Evolutionary conservation across 2,113 vertebrate genomes (phyloP).

Genomic region (Triplophysa tibetana): DNA sequence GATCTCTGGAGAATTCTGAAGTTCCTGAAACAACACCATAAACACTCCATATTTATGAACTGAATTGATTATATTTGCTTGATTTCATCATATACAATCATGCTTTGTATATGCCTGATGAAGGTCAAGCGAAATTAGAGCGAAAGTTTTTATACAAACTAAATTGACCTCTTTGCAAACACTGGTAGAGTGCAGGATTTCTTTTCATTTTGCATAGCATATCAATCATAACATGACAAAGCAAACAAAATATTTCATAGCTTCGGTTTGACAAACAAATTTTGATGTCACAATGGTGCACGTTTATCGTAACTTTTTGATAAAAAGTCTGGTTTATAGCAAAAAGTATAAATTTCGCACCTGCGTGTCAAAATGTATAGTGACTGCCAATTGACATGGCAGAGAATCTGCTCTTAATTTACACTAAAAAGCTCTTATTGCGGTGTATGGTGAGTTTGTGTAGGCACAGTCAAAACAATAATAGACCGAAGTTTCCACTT

Average conservation of each 20-base stretch:
- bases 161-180: no score
- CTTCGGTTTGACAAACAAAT: not conserved
- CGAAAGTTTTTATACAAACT: no score
- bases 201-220: no score
- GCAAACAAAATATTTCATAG: not conserved
- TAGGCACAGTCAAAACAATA: slow-evolving; percentile 43
- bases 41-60: not conserved
- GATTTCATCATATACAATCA: not conserved
- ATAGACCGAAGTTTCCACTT: slow-evolving; percentile 48
- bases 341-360: slow-evolving; percentile 63
- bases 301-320: slow-evolving; percentile 26
- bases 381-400: slow-evolving; percentile 31
- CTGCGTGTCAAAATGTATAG: slow-evolving; percentile 60
- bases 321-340: slow-evolving; percentile 57
- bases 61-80: not conserved
- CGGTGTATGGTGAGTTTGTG: slow-evolving; percentile 55
- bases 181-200: no score
- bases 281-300: not conserved
- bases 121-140: no score
- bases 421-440: slow-evolving; percentile 57
- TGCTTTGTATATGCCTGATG: no score
- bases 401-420: slow-evolving; percentile 64
- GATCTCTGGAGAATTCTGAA: slow-evolving; percentile 92
- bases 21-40: slow-evolving; percentile 75
- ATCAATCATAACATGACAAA: slow-evolving; percentile 8